Base-by-base conservation (phyloP, 2,888 invertebrate genomes). In the Linyphia triangularis region DNA sequence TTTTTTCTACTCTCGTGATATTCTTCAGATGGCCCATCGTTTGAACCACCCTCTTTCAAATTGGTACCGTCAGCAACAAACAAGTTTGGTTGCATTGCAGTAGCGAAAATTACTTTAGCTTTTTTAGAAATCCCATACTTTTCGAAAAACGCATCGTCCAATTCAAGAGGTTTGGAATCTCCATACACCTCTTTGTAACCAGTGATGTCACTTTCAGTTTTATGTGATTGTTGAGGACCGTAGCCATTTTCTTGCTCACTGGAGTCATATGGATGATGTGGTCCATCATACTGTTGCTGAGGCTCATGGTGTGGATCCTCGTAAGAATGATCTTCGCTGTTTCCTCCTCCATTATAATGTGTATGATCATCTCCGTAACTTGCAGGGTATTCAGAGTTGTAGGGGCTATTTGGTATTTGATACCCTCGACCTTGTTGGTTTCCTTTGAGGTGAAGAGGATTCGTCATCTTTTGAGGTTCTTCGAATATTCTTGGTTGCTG, bases 101-200 rank as follows among this genome's bases (percentile, higher is more conserved):
- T 59, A 1, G 86, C 86, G 10, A 88, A 73, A 6, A 88, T 88
- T 5, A 88, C 67, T 61, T 88, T 88, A 28, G 86, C 86, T 13
- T 57, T 75, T 40, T 79, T 72, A 19, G 86, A 88, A 26, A 88
- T 88, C 37, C 75, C 86, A 33, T 88, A 88, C 13, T 88, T 82
- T 43, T 61, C n/a, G 24, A 88, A 88, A 40, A 88, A 88, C 10
- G 57, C 69, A 7, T 88, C 86, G 37, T 88, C 86, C 1, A 88
- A 22, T 19, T 75, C 67, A 13, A 88, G 65, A 19, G 86, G 86
- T 22, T 88, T 81, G 6, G 65, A 26, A 3, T 26, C 59, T 0
- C 24, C 57, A 30, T 81, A 81, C 13, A 67, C n/a, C 0, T 81
- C 81, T 69, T 75, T 69, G 19, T 69, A 81, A 3, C 86, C 86